Base-by-base conservation (phyloP, 2,797 vertebrate species). In the Protosalanx chinensis region DNA sequence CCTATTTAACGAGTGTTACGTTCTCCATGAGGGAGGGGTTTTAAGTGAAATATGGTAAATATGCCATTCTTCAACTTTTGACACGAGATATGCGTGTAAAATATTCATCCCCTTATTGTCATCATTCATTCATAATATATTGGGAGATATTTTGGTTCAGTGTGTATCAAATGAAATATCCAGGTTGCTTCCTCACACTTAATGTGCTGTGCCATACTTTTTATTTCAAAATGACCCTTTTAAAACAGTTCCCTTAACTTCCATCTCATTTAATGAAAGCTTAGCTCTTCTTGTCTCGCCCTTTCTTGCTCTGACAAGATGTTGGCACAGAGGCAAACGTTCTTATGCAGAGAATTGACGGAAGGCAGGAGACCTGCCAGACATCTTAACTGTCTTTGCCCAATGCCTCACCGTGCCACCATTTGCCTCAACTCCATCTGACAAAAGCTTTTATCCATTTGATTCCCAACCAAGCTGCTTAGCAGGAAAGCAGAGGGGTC, bases 371-470 rank as follows among this genome's bases (percentile, higher is more conserved):
- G 73, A 35, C 64, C 72, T 80, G 73, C 77, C 70, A 72, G 69
- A 75, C 69, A 58, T 82, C 64, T 84, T 46, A 46, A 46, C 41
- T 46, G 1, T 46, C 41, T 46, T 46, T 46, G 41, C 41, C 41
- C 41, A 46, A 46, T 8, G 3, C 41, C 7, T 46, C 41, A 46
- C 41, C 41, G 13, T 3, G 41, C 10, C 10, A 46, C 41, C 41
- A 13, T 46, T 46, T 46, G 41, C 41, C 74, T 71, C 77, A 81
- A 61, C 68, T 35, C 56, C 72, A 66, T 73, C 81, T 81, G 81
- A 89, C 82, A 91, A 90, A 87, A 79, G 76, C 83, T 78, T 86
- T 91, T 91, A 87, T 89, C 8, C 32, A 78, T 72, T 82, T 84
- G 51, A 4, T 73, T 83, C 82, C 80, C 76, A 81, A 76, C 73